A percentile compares a stretch with the other conserved stretches of the same genome.
Evolutionary conservation across 2,113 vertebrate species (phyloP).

Genomic region (Orientallactaga bullata): DNA sequence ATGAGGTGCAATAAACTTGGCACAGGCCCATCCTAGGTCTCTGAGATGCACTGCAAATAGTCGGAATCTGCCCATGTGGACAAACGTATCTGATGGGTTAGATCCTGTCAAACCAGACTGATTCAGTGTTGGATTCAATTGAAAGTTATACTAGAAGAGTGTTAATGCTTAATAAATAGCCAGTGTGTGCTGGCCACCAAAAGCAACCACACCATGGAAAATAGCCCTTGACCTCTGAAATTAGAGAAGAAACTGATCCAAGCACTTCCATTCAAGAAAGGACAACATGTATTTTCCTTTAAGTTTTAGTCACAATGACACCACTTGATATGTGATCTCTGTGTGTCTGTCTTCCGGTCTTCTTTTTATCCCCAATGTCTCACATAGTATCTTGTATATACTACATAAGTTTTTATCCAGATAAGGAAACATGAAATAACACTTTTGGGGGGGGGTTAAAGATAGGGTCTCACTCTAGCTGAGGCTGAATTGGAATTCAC

Average conservation of each 20-base stretch:
- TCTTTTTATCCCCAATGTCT: neutral
- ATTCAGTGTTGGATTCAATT: slow-evolving; percentile 45
- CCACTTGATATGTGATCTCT: slow-evolving; percentile 20
- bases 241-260: slow-evolving; percentile 68
- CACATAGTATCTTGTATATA: neutral
- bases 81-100: neutral
- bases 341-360: neutral
- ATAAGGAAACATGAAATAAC: slow-evolving; percentile 24
- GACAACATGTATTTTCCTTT: slow-evolving; percentile 22
- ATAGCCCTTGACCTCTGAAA: slow-evolving; percentile 59
- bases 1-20: neutral
- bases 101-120: slow-evolving; percentile 27
- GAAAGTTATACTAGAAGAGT: slow-evolving; percentile 55
- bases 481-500: no score
- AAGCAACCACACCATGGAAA: slow-evolving; percentile 56
- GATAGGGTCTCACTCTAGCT: no score
- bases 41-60: neutral
- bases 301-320: slow-evolving; percentile 5
- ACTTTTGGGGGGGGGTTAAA: no score
- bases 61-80: neutral
- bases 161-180: slow-evolving; percentile 48
- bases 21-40: neutral
- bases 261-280: slow-evolving; percentile 1
- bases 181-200: neutral
- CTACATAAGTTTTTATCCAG: neutral